Conservation (phyloP, 2,888 invertebrate genomes). For the Lithophane semibrunnea region DNA sequence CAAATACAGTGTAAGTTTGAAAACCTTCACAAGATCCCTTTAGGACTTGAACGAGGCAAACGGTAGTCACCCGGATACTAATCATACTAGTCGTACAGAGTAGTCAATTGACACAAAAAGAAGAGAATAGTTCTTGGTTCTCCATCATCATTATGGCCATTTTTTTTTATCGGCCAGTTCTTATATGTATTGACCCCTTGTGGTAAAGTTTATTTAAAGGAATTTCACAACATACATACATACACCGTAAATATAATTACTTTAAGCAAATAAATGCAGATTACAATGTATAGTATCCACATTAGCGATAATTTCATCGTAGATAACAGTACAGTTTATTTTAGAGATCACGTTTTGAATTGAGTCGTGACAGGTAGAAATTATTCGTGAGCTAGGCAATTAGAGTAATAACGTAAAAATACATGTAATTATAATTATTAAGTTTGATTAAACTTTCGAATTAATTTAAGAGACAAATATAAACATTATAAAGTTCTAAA, state of each 20-base stretch:
- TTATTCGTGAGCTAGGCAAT: background rate
- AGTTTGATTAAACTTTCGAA: background rate
- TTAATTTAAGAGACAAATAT: background rate
- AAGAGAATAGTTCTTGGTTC: background rate
- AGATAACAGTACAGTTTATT: slow-evolving; percentile 21
- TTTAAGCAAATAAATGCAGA: slow-evolving; percentile 15
- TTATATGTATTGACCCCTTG: too few relatives aligned
- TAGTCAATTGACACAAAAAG: too few relatives aligned
- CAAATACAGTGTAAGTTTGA: too few relatives aligned
- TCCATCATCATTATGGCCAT: too few relatives aligned
- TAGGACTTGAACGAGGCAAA: too few relatives aligned
- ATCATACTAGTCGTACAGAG: background rate
- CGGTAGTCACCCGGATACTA: too few relatives aligned
- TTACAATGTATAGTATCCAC: slow-evolving; percentile 13
- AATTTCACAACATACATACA: background rate
- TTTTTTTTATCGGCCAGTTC: too few relatives aligned
- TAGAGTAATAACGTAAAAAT: background rate
- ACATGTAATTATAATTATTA: too few relatives aligned
- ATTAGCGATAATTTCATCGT: background rate
- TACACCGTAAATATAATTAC: slow-evolving; percentile 10
- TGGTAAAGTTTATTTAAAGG: background rate
- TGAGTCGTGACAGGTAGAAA: slow-evolving; percentile 36
- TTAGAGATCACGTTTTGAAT: slow-evolving; percentile 48
- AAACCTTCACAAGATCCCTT: background rate
- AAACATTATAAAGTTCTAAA: background rate